Conservation (phyloP, 2,888 invertebrate species). For the Chorisops tibialis region DNA sequence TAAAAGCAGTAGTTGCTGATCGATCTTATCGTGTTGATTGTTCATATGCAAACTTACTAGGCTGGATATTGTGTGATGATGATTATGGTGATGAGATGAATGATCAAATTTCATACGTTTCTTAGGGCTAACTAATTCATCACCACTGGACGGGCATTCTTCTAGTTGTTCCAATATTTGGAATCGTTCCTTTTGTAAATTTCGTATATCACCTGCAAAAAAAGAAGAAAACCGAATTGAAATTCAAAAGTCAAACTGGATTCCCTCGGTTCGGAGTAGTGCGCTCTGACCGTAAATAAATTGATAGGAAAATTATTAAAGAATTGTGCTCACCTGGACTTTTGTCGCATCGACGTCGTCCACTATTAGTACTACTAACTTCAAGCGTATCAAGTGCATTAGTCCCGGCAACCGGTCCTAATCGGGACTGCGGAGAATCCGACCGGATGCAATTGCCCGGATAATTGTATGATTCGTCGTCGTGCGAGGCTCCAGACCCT, state of each 20-base stretch:
- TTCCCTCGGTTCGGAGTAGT: no score
- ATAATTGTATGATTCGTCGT: constrained; percentile 53
- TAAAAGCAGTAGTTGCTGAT: neutral
- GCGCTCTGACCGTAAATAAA: no score
- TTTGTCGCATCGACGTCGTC: constrained; percentile 52
- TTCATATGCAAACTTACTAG: constrained; percentile 41
- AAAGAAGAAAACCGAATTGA: neutral
- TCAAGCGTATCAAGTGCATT: constrained; percentile 48
- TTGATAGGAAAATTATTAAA: no score
- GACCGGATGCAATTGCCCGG: constrained; percentile 53
- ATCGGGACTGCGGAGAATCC: constrained; percentile 45
- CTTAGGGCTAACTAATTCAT: constrained; percentile 64
- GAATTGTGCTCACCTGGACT: constrained; percentile 40
- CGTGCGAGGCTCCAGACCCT: constrained; percentile 64
- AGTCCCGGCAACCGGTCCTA: constrained; percentile 54
- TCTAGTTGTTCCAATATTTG: constrained; percentile 68
- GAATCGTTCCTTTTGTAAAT: constrained; percentile 67
- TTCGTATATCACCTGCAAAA: constrained; percentile 61
- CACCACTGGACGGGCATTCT: constrained; percentile 68
- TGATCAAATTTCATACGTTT: constrained; percentile 64
- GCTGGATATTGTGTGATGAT: constrained; percentile 41
- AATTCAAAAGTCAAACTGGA: no score
- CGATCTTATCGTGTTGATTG: neutral
- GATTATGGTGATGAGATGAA: constrained; percentile 47
- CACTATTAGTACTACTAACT: constrained; percentile 39